Conservation (phyloP, 1,140 invertebrate species). For the Arion vulgaris region DNA sequence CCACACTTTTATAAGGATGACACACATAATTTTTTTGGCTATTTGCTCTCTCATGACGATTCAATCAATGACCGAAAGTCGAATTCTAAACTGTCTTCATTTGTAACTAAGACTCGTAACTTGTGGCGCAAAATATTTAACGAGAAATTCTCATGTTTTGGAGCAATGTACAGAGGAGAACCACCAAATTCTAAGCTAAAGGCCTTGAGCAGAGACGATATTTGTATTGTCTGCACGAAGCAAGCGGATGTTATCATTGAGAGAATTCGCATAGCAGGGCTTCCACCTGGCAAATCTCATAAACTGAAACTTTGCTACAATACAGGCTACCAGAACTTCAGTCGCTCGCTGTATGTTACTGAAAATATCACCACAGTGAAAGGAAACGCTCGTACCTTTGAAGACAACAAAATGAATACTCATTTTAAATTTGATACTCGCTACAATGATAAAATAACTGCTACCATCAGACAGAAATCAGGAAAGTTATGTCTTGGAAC, state of each 20-base stretch:
- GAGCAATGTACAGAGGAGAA: conserved; percentile 69
- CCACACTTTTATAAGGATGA: conserved; percentile 71
- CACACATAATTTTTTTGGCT: conserved; percentile 69
- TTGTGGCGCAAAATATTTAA: conserved; percentile 62
- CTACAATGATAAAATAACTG: conserved; percentile 47
- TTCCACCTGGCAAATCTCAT: conserved; percentile 54
- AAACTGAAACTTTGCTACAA: conserved; percentile 50
- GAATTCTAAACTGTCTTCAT: conserved; percentile 67
- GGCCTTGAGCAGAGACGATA: conserved; percentile 42
- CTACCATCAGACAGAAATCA: conserved; percentile 38
- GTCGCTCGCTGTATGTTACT: conserved; percentile 42
- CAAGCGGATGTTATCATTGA: conserved; percentile 57
- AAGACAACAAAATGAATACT: conserved; percentile 40
- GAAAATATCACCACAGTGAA: conserved; percentile 45
- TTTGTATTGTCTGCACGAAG: conserved; percentile 58
- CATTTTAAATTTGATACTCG: conserved; percentile 52
- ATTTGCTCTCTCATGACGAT: conserved; percentile 70
- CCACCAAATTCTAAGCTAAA: conserved; percentile 54
- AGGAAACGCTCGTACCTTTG: conserved; percentile 40
- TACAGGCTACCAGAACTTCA: conserved; percentile 52
- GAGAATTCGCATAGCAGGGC: conserved; percentile 52
- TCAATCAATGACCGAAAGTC: conserved; percentile 70
- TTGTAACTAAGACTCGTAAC: conserved; percentile 55
- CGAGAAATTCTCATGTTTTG: conserved; percentile 61
- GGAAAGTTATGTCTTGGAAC: conserved; percentile 46